Evolutionary conservation across 2,888 invertebrate species (phyloP).

Genomic region (Drosophila flavopinicola): DNA sequence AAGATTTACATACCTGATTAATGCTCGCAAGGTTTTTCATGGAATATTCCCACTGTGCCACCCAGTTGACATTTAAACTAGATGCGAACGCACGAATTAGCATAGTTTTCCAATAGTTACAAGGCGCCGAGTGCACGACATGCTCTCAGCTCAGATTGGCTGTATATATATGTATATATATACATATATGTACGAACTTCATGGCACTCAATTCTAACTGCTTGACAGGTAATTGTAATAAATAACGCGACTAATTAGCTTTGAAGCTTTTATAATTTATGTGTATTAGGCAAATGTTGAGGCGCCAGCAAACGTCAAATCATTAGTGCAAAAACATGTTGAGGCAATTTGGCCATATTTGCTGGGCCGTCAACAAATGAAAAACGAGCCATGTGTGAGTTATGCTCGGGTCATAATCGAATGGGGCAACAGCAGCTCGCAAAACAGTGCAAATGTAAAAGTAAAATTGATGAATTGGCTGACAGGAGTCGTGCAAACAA

Average conservation of each 20-base stretch:
- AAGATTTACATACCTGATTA: too few relatives aligned
- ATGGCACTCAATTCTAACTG: conserved; percentile 37
- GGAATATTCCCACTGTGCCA: conserved; percentile 47
- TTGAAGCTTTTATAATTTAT: conserved; percentile 62
- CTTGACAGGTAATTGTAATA: conserved; percentile 73
- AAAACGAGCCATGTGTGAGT: conserved; percentile 10
- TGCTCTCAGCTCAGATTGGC: conserved; percentile 30
- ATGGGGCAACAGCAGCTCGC: conserved; percentile 21
- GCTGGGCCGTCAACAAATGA: not conserved
- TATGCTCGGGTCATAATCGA: conserved; percentile 39
- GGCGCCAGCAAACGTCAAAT: conserved; percentile 33
- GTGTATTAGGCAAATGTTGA: conserved; percentile 58
- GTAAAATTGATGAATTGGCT: conserved; percentile 72
- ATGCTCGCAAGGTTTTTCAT: not conserved
- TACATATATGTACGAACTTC: conserved; percentile 14
- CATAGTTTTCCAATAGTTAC: conserved; percentile 59
- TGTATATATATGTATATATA: too few relatives aligned
- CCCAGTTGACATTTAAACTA: conserved; percentile 56
- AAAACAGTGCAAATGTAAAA: conserved; percentile 40
- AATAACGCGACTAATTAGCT: conserved; percentile 70
- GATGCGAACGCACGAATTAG: conserved; percentile 64
- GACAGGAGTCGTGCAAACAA: conserved; percentile 46
- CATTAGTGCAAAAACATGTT: conserved; percentile 37
- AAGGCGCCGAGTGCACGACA: conserved; percentile 56
- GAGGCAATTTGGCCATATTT: conserved; percentile 19